A percentile compares a stretch with the other conserved stretches of the same genome.
phyloP scores from a whole-genome alignment of 2,113 vertebrate species.

The Amphiprion ocellaris region DNA sequence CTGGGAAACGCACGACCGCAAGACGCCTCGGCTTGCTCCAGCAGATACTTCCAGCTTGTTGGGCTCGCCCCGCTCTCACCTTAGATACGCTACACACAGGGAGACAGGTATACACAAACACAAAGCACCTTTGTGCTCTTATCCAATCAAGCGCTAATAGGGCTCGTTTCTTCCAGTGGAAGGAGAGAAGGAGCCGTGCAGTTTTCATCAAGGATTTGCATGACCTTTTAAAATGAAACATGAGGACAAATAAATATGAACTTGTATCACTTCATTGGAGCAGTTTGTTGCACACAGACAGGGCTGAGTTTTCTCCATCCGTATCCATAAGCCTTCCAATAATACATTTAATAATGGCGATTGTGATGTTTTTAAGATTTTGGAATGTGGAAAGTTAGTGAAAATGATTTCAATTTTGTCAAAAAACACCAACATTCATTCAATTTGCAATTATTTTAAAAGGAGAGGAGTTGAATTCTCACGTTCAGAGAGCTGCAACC shows the following conservation, averaged over 20 bases:
- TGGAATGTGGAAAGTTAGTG: neutral
- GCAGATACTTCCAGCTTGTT: constrained; percentile 51
- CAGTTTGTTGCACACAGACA: neutral
- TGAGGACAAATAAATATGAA: neutral
- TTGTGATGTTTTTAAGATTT: no score
- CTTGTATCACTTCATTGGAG: neutral
- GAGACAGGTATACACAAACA: constrained; percentile 37
- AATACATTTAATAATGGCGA: no score
- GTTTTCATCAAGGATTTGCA: constrained; percentile 1
- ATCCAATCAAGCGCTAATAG: constrained; percentile 6
- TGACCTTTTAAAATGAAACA: neutral
- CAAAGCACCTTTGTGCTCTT: constrained; percentile 26
- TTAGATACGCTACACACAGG: constrained; percentile 30
- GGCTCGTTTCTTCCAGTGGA: constrained; percentile 14
- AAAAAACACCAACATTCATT: neutral
- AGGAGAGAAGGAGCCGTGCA: constrained; percentile 4
- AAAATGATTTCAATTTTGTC: neutral
- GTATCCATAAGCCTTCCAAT: no score
- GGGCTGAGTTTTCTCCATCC: neutral
- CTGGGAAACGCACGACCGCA: constrained; percentile 36
- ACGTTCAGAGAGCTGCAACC: no score
- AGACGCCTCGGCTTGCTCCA: constrained; percentile 58
- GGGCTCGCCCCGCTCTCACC: constrained; percentile 43
- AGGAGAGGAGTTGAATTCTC: no score
- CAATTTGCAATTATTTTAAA: neutral